These are phyloP conservation scores for Xanthorhoe designata DNA, from an alignment of 2,888 invertebrate species.

Conservation along the genomic window DNA sequence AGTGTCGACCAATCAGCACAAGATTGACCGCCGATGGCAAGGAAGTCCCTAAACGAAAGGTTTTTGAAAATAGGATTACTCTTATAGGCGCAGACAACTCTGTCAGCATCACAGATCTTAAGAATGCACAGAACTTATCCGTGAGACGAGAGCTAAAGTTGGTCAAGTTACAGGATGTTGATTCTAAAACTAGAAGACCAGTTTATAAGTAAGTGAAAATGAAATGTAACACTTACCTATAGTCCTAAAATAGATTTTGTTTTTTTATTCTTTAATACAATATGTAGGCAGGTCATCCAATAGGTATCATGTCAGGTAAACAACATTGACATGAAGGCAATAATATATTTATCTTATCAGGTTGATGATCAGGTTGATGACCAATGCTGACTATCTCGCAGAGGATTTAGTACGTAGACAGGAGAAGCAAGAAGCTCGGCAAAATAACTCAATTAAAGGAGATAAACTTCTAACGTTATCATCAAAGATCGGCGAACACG, in stretches of 20 bases:
- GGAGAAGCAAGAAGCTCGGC: slow-evolving; percentile 73
- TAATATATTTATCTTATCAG: too few relatives aligned
- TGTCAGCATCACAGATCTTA: slow-evolving; percentile 86
- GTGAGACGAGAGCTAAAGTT: slow-evolving; percentile 88
- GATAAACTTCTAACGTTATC: slow-evolving; percentile 88
- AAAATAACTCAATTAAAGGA: slow-evolving; percentile 79
- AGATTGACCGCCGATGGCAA: slow-evolving; percentile 74
- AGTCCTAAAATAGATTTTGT: too few relatives aligned
- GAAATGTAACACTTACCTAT: too few relatives aligned
- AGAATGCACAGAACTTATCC: slow-evolving; percentile 89
- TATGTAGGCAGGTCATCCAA: too few relatives aligned
- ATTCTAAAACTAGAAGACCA: slow-evolving; percentile 88
- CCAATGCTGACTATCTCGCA: slow-evolving; percentile 87
- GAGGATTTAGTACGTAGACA: slow-evolving; percentile 86
- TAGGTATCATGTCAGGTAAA: too few relatives aligned
- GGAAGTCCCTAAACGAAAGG: slow-evolving; percentile 75
- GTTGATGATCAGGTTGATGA: slow-evolving; percentile 82
- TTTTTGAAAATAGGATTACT: slow-evolving; percentile 85
- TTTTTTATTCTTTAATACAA: too few relatives aligned
- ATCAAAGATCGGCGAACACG: slow-evolving; percentile 87
- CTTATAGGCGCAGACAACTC: slow-evolving; percentile 86
- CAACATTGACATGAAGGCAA: too few relatives aligned
- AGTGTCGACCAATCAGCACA: slow-evolving; percentile 59
- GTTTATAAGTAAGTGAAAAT: slow-evolving; percentile 85
- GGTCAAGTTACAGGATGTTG: slow-evolving; percentile 88